These are phyloP conservation scores for Mythimna impura DNA, from an alignment of 2,888 invertebrate species.

Conservation along the genomic window DNA sequence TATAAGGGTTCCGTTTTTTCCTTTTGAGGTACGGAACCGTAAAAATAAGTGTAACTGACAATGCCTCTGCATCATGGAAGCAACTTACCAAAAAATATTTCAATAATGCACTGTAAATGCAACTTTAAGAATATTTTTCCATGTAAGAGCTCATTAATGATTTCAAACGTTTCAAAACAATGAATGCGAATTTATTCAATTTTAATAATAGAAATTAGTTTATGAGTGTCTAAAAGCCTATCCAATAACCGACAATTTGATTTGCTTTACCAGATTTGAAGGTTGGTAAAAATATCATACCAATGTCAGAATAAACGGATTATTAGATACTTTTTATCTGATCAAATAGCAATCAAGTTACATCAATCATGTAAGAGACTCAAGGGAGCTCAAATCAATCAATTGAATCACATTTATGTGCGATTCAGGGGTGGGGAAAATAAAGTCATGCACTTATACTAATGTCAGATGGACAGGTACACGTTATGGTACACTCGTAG, in stretches of 20 bases:
- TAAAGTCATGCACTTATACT: too few relatives aligned
- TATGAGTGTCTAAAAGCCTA: neutral
- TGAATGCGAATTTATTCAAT: neutral
- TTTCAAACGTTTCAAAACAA: neutral
- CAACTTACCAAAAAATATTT: too few relatives aligned
- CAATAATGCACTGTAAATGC: too few relatives aligned
- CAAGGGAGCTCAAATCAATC: conserved; percentile 33
- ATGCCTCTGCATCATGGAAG: too few relatives aligned
- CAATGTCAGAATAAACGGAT: conserved; percentile 1
- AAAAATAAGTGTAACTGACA: too few relatives aligned
- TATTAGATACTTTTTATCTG: conserved; percentile 6
- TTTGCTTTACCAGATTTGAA: neutral
- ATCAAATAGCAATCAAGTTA: conserved; percentile 28
- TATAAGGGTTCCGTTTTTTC: too few relatives aligned
- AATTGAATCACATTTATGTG: conserved; percentile 8
- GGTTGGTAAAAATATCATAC: neutral
- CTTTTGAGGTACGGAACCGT: too few relatives aligned
- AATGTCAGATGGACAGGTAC: too few relatives aligned
- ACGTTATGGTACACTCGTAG: too few relatives aligned
- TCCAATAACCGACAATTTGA: neutral
- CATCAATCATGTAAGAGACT: conserved; percentile 24
- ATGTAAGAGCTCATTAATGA: neutral
- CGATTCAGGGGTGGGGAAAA: too few relatives aligned
- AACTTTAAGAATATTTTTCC: too few relatives aligned
- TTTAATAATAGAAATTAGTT: neutral